Conservation (phyloP, 2,113 vertebrate genomes). For the Epinephelus lanceolatus region DNA sequence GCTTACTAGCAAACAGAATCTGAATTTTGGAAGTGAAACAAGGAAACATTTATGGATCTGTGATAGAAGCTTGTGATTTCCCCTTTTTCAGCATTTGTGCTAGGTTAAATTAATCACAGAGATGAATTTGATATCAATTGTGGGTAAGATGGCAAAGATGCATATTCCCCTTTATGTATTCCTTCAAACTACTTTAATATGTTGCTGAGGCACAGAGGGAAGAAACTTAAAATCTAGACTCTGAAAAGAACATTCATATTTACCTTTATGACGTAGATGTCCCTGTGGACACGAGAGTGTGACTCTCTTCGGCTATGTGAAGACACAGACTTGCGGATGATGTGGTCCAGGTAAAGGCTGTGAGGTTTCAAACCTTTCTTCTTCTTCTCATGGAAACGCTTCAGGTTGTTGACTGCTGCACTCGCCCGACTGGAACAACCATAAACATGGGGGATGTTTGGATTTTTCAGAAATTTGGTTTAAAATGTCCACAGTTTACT, state of each 20-base stretch:
- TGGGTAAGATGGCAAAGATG: background rate
- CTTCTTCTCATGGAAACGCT: constrained; percentile 98
- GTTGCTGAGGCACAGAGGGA: background rate
- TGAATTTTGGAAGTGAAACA: no score
- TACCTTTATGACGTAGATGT: constrained; percentile 97
- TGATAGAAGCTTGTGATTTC: no score
- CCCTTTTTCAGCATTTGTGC: background rate
- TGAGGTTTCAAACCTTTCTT: constrained; percentile 95
- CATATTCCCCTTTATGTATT: background rate
- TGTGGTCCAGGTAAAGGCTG: constrained; percentile 97
- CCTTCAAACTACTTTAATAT: background rate
- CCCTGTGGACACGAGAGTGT: constrained; percentile 90
- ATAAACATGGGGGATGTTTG: background rate
- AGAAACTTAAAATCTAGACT: background rate
- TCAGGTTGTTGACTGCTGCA: constrained; percentile 95
- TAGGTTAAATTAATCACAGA: background rate
- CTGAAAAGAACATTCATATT: background rate
- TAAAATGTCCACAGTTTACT: background rate
- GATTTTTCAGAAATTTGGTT: background rate
- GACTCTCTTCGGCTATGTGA: constrained; percentile 92
- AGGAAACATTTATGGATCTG: no score
- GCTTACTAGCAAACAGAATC: no score
- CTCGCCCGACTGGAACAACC: constrained; percentile 90
- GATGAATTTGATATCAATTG: background rate
- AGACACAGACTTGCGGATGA: constrained; percentile 93